Percentiles rank a stretch among this genome's conserved stretches.
These are phyloP conservation scores for Romanogobio albipinnatus DNA, from an alignment of 2,113 vertebrate species.

Conservation along the genomic window DNA sequence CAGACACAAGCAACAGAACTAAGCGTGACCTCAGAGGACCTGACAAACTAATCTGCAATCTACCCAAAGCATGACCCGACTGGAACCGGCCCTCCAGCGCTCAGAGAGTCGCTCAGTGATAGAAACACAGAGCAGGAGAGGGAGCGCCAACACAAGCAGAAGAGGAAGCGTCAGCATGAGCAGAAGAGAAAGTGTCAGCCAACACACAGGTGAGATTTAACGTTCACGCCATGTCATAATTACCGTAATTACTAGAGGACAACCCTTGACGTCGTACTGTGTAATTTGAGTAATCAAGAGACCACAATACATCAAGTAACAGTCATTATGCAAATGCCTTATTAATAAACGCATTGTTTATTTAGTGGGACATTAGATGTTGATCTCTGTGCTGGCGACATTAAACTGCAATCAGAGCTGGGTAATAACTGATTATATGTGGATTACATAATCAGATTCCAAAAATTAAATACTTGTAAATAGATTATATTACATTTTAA, in stretches of 20 bases:
- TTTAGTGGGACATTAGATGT: too few species aligned
- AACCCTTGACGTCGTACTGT: too few species aligned
- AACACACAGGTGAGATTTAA: conserved; percentile 66
- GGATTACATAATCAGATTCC: too few species aligned
- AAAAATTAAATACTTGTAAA: too few species aligned
- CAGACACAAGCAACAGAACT: conserved; percentile 52
- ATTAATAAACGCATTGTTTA: too few species aligned
- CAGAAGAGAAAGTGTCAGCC: conserved; percentile 65
- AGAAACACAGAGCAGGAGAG: conserved; percentile 70
- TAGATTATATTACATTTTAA: too few species aligned
- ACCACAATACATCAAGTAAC: background rate
- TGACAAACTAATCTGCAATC: background rate
- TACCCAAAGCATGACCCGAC: conserved; percentile 69
- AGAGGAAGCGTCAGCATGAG: conserved; percentile 65
- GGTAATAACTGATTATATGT: too few species aligned
- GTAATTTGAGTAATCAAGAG: background rate
- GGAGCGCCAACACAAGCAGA: conserved; percentile 55
- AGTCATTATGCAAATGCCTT: too few species aligned
- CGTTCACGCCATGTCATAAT: too few species aligned
- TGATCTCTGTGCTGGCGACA: too few species aligned
- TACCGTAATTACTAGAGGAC: too few species aligned
- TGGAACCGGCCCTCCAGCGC: conserved; percentile 66
- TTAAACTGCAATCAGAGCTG: too few species aligned
- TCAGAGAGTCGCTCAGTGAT: conserved; percentile 63
- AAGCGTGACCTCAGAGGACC: conserved; percentile 43